Evolutionary conservation across 2,888 invertebrate species (phyloP), one percentile per base, ranked within the genome.

Genomic region (Anoncus sp.): DNA sequence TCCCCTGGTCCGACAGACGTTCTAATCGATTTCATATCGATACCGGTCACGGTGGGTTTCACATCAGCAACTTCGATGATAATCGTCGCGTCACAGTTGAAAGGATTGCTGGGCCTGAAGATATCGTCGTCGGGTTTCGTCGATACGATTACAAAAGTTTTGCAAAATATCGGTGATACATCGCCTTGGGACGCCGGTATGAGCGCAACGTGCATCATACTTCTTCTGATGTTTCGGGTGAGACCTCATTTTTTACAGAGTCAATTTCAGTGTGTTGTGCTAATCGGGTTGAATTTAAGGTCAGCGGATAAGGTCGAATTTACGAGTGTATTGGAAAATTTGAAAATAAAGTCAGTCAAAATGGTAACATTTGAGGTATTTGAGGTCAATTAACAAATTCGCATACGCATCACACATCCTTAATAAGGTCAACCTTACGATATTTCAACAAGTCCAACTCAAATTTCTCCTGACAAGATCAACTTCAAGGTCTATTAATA

Each of bases 51-150:
- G 0, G 96, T 97, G 14, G 97, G 97, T 0, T 98, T 98, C 89
- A 97, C 98, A 1, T 97, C 97, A 6, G 98, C 97, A 0, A 97
- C 97, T 0, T 97, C 98, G 40, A 95, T 98, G 47, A 97, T 97
- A 79, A 98, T 98, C 75, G 96, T 96, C 3, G 95, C 95, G 16
- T 97, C 97, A 0, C 98, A 98, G 90, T 91, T 97, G 1, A 97
- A 97, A 86, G 93, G 94, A 53, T 90, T 96, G 20, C 90, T 97
- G 35, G 97, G 97, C 0, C 88, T 97, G 20, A 93, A 94, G 82
- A 96, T 96, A 79, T 93, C 94, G 27, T 94, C 96, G 0, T 94
- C 94, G 27, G 95, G 95, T 69, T 97, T 97, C 86, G 84, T 97
- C 49, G 95, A 96, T 82, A 97, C 96, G 1, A 89, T 97, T 31